These are phyloP conservation scores for Nemopilema nomurai DNA, from an alignment of 30 jellyfish, hydroid and myxozoan species.

Conservation along the genomic window DNA sequence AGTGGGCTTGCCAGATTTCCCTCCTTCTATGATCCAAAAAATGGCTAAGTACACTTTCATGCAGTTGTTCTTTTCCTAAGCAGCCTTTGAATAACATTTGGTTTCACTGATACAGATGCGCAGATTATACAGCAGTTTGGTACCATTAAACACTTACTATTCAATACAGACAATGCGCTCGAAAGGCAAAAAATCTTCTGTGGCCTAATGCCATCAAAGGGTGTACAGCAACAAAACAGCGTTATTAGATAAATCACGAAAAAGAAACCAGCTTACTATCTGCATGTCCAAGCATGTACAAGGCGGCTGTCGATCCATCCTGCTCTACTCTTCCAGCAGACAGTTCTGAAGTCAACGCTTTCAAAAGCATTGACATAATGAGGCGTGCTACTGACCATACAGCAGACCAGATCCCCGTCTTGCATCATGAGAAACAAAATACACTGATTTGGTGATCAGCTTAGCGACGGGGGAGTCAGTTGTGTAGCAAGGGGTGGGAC, in stretches of 20 bases:
- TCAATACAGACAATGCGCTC: not conserved
- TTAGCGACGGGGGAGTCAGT: not conserved
- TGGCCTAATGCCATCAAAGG: slow-evolving; percentile 3
- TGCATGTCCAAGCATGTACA: slow-evolving; percentile 48
- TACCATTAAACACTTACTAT: not conserved
- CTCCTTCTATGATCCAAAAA: no score
- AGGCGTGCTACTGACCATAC: not conserved
- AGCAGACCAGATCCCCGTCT: not conserved
- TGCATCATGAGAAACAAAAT: not conserved
- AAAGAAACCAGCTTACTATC: slow-evolving; percentile 35
- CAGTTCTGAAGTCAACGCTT: slow-evolving; percentile 30
- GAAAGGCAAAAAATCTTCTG: not conserved
- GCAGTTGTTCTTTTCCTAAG: no score
- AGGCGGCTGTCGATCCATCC: slow-evolving; percentile 46
- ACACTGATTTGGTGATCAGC: not conserved
- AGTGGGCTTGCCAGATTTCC: no score
- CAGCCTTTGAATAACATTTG: no score
- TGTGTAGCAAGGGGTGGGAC: not conserved
- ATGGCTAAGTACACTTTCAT: no score
- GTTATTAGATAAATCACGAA: slow-evolving; percentile 14
- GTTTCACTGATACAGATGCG: not conserved
- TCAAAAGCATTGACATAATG: slow-evolving; percentile 23
- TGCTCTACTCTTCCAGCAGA: slow-evolving; percentile 6
- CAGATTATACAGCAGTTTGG: not conserved
- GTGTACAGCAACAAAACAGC: slow-evolving; percentile 1